phyloP scores from a whole-genome alignment of 2,888 invertebrate species.

The Pilophorus perplexus region DNA sequence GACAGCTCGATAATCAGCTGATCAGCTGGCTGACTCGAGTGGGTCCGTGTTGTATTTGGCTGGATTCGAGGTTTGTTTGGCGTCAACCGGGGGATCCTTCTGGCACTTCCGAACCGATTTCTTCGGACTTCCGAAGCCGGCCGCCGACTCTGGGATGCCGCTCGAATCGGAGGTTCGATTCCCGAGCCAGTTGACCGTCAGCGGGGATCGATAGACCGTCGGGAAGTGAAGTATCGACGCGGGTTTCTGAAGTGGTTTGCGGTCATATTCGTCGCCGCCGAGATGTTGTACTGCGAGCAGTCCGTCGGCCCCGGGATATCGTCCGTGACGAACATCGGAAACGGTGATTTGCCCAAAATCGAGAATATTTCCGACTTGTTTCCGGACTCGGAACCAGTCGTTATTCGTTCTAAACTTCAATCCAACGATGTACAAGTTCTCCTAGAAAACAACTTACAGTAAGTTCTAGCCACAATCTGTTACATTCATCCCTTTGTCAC shows the following conservation, averaged over 20 bases:
- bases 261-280: no score
- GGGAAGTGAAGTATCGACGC: no score
- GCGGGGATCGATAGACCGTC: no score
- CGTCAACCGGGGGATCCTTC: background rate
- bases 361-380: slow-evolving; percentile 22
- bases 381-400: slow-evolving; percentile 16
- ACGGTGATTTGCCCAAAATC: background rate
- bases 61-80: slow-evolving; percentile 9
- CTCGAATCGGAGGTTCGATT: background rate
- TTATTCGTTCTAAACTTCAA: slow-evolving; percentile 15
- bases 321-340: background rate
- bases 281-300: slow-evolving; percentile 37
- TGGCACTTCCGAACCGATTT: background rate
- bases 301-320: background rate
- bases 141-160: background rate
- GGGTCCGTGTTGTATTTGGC: slow-evolving; percentile 14
- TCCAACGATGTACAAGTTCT: slow-evolving; percentile 10
- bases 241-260: background rate
- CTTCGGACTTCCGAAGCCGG: background rate
- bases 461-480: background rate
- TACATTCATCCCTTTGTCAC: background rate
- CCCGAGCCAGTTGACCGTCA: background rate
- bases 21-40: slow-evolving; percentile 12
- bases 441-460: slow-evolving; percentile 31
- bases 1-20: slow-evolving; percentile 34